A percentile compares a stretch with the other conserved stretches of the same genome.
Evolutionary conservation across 2,113 vertebrate genomes (phyloP).

Genomic region (Gavialis gangeticus): DNA sequence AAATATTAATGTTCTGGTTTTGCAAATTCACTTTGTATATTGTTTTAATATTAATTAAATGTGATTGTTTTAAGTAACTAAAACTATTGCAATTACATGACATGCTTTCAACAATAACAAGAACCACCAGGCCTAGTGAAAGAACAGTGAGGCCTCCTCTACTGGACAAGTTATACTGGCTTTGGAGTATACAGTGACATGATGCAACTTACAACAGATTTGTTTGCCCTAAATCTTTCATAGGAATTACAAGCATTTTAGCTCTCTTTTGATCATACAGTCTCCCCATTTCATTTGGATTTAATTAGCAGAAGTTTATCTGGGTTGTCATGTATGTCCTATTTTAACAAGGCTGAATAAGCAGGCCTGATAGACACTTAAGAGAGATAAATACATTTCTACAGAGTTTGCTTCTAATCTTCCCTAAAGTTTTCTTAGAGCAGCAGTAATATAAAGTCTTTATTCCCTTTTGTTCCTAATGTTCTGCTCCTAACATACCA

Average conservation of each 20-base stretch:
- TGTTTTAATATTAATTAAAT: constrained; percentile 14
- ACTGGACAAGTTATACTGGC: not conserved
- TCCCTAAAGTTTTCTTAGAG: not conserved
- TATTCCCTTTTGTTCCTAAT: not conserved
- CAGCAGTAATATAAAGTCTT: not conserved
- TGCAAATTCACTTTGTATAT: constrained; percentile 10
- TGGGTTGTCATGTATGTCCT: constrained; percentile 3
- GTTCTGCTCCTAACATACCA: not conserved
- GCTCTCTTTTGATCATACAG: constrained; percentile 18
- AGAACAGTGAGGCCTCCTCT: not conserved
- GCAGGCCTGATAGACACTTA: not conserved
- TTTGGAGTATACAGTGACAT: not conserved
- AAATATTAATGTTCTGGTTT: not conserved
- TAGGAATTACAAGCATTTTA: not conserved
- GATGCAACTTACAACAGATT: not conserved
- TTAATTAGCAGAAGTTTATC: constrained; percentile 29
- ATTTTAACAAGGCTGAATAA: not conserved
- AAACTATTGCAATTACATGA: not conserved
- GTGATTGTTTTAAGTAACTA: not conserved
- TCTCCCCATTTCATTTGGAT: not conserved
- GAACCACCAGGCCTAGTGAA: not conserved
- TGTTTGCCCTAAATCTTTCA: constrained; percentile 46
- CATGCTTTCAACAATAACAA: fast-evolving
- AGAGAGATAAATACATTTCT: not conserved
- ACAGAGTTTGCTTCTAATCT: fast-evolving